Evolutionary conservation across 2,113 vertebrate species (phyloP), one percentile per base, ranked within the genome.

Genomic region (Oncorhynchus tshawytscha): DNA sequence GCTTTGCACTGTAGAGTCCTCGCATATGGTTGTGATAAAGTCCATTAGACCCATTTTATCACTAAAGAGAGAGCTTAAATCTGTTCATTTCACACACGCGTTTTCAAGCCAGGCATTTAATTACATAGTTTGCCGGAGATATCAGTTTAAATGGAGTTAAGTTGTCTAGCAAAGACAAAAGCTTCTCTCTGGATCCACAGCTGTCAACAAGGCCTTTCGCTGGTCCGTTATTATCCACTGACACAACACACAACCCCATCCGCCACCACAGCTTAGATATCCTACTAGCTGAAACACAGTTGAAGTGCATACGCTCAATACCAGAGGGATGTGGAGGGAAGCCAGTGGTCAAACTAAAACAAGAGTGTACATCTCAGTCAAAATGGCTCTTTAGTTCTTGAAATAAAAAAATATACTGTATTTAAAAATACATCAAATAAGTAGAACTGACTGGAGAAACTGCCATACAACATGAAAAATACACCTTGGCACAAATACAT

Each of bases 131-230:
- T 78, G 13, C 20, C 45, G 16, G 16, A 3, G 9, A 54, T 74
- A 57, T 48, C 2, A 11, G 60, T 20, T 20, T 80, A 6, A 77
- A 20, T 62, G 65, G 67, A 72, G 74, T 78, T 45, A 27, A 76
- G 71, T 65, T 77, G 54, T 79, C 68, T 77, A 72, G 57, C 39
- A 15, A 31, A 59, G 25, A 45, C 48, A 76, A 49, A 80, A 67
- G 15, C 70, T 69, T 18, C 72, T 72, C 70, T 72, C 72, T 71
- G 57, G 75, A 67, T 60, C 59, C 69, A 73, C 74, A 72, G 78
- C 84, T 84, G 82, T 88, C 79, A 84, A 72, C 82, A 67, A 67
- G 60, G 13, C 49, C 59, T 62, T 78, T 31, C 70, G 25, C 75
- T 45, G 15, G 22, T 75, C 59, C 39, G 75, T 81, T 80, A 45